Evolutionary conservation across 1,140 invertebrate species (phyloP).

Genomic region (Drosophila tani): DNA sequence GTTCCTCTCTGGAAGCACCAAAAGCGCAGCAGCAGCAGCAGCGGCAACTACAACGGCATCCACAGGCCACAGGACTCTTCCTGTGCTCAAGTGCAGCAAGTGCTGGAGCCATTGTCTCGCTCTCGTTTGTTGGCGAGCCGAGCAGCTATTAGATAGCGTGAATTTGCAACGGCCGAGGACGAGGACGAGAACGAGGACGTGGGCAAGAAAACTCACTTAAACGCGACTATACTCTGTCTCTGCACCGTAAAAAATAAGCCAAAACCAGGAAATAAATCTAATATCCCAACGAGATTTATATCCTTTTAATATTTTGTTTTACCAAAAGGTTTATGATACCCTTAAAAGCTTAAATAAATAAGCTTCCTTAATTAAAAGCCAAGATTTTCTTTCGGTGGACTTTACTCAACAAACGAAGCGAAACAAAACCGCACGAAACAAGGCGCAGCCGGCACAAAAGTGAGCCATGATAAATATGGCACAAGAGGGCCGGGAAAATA

Average conservation of each 20-base stretch:
- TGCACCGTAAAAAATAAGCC: neutral
- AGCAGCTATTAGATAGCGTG: constrained; percentile 57
- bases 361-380: neutral
- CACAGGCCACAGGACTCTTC: constrained; percentile 61
- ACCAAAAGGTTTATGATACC: neutral
- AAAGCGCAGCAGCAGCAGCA: constrained; percentile 68
- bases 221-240: constrained; percentile 2
- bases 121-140: constrained; percentile 43
- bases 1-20: constrained; percentile 58
- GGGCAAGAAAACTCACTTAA: constrained; percentile 38
- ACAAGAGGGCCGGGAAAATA: constrained; percentile 31
- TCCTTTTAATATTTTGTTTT: too few species aligned
- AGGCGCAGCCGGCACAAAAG: constrained; percentile 58
- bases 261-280: too few species aligned
- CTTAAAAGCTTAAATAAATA: neutral
- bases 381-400: neutral
- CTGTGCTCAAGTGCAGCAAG: constrained; percentile 76
- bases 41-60: constrained; percentile 40
- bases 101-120: constrained; percentile 73
- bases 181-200: constrained; percentile 5
- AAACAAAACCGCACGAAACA: constrained; percentile 25
- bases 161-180: constrained; percentile 46
- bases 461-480: constrained; percentile 71
- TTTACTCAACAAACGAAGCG: constrained; percentile 8
- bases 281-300: neutral